Evolutionary conservation across 2,888 invertebrate genomes (phyloP).

Genomic region (Yponomeuta plumbellus): DNA sequence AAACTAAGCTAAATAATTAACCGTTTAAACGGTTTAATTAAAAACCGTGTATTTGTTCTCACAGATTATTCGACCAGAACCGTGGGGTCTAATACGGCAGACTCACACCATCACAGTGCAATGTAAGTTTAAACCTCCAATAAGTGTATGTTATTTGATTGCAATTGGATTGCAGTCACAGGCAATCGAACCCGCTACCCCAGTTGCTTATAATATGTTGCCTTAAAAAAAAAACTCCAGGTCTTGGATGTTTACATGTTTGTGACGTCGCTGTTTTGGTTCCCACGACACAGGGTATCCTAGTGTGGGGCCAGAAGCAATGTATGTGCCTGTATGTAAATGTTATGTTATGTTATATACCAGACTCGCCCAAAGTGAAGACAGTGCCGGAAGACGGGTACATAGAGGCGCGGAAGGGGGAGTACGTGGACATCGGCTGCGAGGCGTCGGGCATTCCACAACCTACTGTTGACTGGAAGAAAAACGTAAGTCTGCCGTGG

Average conservation of each 20-base stretch:
- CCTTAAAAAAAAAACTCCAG: too few species aligned
- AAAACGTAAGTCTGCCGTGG: slow-evolving; percentile 45
- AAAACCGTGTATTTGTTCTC: slow-evolving; percentile 24
- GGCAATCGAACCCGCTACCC: too few species aligned
- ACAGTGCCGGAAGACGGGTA: slow-evolving; percentile 82
- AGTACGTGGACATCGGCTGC: slow-evolving; percentile 85
- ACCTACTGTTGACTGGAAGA: slow-evolving; percentile 84
- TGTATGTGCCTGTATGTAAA: too few species aligned
- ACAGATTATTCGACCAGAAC: slow-evolving; percentile 76
- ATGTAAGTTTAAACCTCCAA: slow-evolving; percentile 72
- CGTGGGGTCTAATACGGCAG: slow-evolving; percentile 83
- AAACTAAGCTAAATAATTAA: too few species aligned
- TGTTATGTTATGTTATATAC: not conserved
- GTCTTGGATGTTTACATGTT: too few species aligned
- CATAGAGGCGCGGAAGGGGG: slow-evolving; percentile 83
- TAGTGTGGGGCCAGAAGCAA: too few species aligned
- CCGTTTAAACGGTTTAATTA: not conserved
- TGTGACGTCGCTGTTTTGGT: too few species aligned
- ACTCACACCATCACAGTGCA: slow-evolving; percentile 87
- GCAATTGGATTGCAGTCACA: too few species aligned
- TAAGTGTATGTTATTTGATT: too few species aligned
- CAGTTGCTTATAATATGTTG: too few species aligned
- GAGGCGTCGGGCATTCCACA: slow-evolving; percentile 82
- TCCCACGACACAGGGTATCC: too few species aligned
- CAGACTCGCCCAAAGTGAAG: slow-evolving; percentile 82